These are phyloP conservation scores for Neoaliturus tenellus DNA, from an alignment of 2,888 invertebrate species.

Conservation along the genomic window DNA sequence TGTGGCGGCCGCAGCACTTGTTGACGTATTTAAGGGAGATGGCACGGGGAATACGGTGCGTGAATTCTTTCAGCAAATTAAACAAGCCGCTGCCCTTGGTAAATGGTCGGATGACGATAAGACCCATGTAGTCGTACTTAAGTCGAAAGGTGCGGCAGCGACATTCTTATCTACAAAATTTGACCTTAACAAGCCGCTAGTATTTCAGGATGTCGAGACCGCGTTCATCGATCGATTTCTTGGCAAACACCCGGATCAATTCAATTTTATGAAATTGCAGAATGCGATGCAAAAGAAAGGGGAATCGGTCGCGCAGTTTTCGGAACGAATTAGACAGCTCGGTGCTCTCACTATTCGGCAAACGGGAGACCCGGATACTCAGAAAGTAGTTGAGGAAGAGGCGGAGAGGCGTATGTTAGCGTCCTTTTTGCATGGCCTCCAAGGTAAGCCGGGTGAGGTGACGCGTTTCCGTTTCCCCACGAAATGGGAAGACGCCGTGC, in stretches of 20 bases:
- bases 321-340: background rate
- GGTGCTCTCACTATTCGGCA: background rate
- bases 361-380: background rate
- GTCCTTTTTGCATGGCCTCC: background rate
- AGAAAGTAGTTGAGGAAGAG: background rate
- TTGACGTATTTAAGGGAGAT: background rate
- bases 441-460: background rate
- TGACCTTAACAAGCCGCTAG: background rate
- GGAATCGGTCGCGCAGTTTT: background rate
- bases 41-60: background rate
- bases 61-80: background rate
- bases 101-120: background rate
- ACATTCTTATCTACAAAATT: background rate
- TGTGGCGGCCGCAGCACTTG: background rate
- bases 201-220: background rate
- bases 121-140: background rate
- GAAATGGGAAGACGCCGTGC: too few relatives aligned
- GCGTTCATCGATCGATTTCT: background rate
- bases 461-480: background rate
- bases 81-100: background rate
- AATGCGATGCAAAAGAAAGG: background rate
- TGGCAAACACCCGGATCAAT: background rate
- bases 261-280: background rate
- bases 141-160: background rate
- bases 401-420: background rate